Percentiles rank a stretch among this genome's conserved stretches.
Conservation (phyloP, 1,140 invertebrate species). For the Nomia melanderi region DNA sequence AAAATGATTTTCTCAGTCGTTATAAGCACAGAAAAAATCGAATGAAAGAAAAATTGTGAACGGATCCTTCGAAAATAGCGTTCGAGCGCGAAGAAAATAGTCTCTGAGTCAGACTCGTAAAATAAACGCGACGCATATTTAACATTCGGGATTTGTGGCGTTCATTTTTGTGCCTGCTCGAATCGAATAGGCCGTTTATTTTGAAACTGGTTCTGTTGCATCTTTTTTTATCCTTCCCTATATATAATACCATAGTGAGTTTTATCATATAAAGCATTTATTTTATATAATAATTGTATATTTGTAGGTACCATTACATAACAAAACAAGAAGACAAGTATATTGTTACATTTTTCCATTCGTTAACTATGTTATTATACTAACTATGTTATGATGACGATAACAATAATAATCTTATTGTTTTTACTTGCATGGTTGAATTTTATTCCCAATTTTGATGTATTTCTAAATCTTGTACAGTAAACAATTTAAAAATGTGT, state of each 20-base stretch:
- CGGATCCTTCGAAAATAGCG: not conserved
- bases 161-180: conserved; percentile 5
- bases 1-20: not conserved
- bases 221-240: not conserved
- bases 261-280: not conserved
- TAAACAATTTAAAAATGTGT: too few relatives aligned
- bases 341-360: too few relatives aligned
- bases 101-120: conserved; percentile 24
- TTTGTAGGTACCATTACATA: too few relatives aligned
- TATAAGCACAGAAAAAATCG: not conserved
- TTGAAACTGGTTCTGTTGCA: not conserved
- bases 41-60: not conserved
- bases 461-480: too few relatives aligned
- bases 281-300: too few relatives aligned
- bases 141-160: not conserved
- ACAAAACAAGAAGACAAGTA: too few relatives aligned
- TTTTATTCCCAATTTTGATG: too few relatives aligned
- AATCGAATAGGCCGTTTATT: conserved; percentile 6
- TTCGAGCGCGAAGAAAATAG: not conserved
- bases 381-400: too few relatives aligned
- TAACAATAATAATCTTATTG: too few relatives aligned
- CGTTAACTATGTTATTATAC: too few relatives aligned
- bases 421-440: too few relatives aligned
- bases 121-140: conserved; percentile 22
- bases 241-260: not conserved